Percentiles rank a stretch among this genome's conserved stretches.
Conservation (phyloP, 2,797 vertebrate species). For the Danio tinwini region DNA sequence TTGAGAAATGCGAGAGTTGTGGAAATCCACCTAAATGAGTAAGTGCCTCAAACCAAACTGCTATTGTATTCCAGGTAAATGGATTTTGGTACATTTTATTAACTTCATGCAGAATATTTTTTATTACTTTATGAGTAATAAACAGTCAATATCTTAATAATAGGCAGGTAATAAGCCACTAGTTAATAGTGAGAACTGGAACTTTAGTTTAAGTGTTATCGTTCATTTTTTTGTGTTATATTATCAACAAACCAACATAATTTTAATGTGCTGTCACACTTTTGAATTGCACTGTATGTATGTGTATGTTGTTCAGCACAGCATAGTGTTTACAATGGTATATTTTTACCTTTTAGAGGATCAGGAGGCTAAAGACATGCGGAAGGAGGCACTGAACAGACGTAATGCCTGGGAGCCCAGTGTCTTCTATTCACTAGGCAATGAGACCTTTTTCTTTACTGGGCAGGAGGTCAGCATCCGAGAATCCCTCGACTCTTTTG, state of each 20-base stretch:
- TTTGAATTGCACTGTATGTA: background rate
- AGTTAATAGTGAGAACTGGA: no score
- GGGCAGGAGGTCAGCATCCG: slow-evolving; percentile 87
- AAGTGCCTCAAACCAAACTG: no score
- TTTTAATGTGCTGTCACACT: background rate
- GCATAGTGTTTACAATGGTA: background rate
- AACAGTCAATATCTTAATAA: no score
- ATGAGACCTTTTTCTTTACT: slow-evolving; percentile 83
- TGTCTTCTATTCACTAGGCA: slow-evolving; percentile 78
- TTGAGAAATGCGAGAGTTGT: no score
- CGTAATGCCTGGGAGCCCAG: slow-evolving; percentile 78
- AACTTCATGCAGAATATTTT: no score
- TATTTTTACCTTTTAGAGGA: slow-evolving; percentile 26
- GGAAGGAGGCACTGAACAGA: slow-evolving; percentile 61
- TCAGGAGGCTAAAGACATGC: slow-evolving; percentile 51
- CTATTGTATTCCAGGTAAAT: no score
- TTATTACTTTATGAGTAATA: no score
- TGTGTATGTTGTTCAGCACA: background rate
- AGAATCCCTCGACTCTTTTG: slow-evolving; percentile 88
- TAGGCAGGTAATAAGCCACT: no score
- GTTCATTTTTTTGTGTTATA: background rate
- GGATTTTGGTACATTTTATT: no score
- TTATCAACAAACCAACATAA: background rate
- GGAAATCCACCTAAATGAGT: no score
- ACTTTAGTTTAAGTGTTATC: no score